Base-by-base conservation (phyloP, 1,140 invertebrate genomes). In the Papilio aristodemus region DNA sequence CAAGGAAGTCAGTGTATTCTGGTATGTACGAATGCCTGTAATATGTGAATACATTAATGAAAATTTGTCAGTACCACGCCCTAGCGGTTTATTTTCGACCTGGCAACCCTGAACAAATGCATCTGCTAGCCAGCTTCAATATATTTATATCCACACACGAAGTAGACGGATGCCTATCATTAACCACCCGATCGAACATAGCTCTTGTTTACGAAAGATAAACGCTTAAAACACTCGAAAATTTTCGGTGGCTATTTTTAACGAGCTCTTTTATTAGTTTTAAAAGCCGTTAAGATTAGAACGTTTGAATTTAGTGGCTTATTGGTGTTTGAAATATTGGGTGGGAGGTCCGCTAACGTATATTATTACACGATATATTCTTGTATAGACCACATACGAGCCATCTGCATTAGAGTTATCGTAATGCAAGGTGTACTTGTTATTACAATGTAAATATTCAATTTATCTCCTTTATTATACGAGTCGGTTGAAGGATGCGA, bases 261-360 rank as follows among this genome's bases (percentile, higher is more conserved):
- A 89, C 86, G 86, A 86, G 78, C 75, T 82, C 77, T 89, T 90
- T 91, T 91, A 89, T 87, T 90, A 90, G 86, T 87, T 89, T 86
- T 90, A 87, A 89, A 91, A 88, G 83, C 86, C 83, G 89, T 90
- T 91, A 87, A 91, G 89, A 91, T 91, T 91, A 90, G 79, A 80
- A 58, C 71, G 41, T 75, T 76, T 80, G 85, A 80, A 83, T 80
- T 80, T 86, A 79, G 80, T 77, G 76, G 81, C 83, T 89, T 87
- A 86, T 85, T 86, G 81, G 80, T 80, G 74, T 81, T 85, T 87
- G 84, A 89, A 87, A 84, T 89, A 88, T 89, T 87, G 79, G 81
- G 81, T 89, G 85, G 77, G 74, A 75, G 80, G 79, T 78, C 84
- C 80, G 80, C 78, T 81, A 77, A 66, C 67, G 68, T 74, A 74